Conservation (phyloP, 2,888 invertebrate species). For the Rhagophthalmus giganteus region DNA sequence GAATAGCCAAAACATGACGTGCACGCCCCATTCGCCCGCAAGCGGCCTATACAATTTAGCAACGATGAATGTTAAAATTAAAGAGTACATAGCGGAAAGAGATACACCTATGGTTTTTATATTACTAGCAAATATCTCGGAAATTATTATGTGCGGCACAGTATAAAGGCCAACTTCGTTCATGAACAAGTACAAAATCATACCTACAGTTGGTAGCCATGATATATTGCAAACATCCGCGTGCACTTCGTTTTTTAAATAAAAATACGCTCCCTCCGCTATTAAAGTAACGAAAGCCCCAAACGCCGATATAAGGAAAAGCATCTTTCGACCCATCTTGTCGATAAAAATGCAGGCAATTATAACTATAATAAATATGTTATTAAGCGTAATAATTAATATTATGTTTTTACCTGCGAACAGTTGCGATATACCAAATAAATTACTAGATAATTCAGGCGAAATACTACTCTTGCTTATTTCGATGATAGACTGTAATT, state of each 20-base stretch:
- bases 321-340: conserved; percentile 59
- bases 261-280: conserved; percentile 61
- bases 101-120: conserved; percentile 65
- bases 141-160: conserved; percentile 64
- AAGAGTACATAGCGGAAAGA: conserved; percentile 60
- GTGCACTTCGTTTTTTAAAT: conserved; percentile 56
- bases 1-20: conserved; percentile 64
- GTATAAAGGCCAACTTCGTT: conserved; percentile 65
- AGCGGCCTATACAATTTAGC: conserved; percentile 64
- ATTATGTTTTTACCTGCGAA: conserved; percentile 56
- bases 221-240: conserved; percentile 53
- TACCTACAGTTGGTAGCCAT: conserved; percentile 60
- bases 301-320: conserved; percentile 60
- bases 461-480: conserved; percentile 58
- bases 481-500: conserved; percentile 63
- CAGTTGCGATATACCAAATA: conserved; percentile 59
- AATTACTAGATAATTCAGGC: conserved; percentile 60
- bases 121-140: conserved; percentile 66
- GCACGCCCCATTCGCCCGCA: conserved; percentile 60
- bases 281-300: conserved; percentile 60
- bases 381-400: neutral
- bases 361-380: neutral
- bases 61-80: conserved; percentile 61
- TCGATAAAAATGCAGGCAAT: conserved; percentile 49
- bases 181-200: conserved; percentile 62